Conservation (phyloP, 2,113 vertebrate species). For the Datnioides undecimradiatus region DNA sequence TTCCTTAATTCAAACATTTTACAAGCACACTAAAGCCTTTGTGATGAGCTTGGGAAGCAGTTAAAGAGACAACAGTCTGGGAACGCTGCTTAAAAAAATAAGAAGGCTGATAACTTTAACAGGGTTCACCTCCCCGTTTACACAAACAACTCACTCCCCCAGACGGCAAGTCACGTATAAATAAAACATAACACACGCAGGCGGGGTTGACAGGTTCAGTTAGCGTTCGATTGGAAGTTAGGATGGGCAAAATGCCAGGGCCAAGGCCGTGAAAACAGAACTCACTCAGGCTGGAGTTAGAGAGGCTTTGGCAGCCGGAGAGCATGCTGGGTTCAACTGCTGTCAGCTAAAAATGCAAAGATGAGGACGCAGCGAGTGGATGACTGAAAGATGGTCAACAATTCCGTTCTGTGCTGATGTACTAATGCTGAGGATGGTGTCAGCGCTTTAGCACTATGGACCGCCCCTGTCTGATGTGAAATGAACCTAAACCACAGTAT, state of each 20-base stretch:
- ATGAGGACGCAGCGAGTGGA: neutral
- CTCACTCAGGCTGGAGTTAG: slow-evolving; percentile 1
- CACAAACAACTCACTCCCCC: slow-evolving; percentile 15
- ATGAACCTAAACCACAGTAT: neutral
- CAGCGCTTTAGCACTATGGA: neutral
- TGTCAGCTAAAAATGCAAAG: slow-evolving; percentile 14
- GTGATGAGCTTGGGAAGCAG: neutral
- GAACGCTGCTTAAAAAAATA: neutral
- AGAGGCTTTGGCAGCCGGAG: neutral
- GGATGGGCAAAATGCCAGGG: neutral
- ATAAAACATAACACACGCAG: slow-evolving; percentile 39
- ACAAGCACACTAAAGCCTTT: neutral
- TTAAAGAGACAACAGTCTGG: neutral
- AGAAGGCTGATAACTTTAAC: neutral
- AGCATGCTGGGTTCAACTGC: neutral
- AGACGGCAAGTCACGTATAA: slow-evolving; percentile 25
- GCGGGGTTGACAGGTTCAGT: slow-evolving; percentile 10
- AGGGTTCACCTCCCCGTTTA: slow-evolving; percentile 1
- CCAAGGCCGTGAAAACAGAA: slow-evolving; percentile 3
- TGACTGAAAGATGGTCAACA: neutral
- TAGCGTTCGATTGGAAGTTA: neutral
- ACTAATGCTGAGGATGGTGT: neutral
- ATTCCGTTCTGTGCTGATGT: neutral
- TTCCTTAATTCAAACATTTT: slow-evolving; percentile 25
- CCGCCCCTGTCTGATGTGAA: neutral